These are phyloP conservation scores for Hydropsyche betteni DNA, from an alignment of 2,888 invertebrate species.

Conservation along the genomic window DNA sequence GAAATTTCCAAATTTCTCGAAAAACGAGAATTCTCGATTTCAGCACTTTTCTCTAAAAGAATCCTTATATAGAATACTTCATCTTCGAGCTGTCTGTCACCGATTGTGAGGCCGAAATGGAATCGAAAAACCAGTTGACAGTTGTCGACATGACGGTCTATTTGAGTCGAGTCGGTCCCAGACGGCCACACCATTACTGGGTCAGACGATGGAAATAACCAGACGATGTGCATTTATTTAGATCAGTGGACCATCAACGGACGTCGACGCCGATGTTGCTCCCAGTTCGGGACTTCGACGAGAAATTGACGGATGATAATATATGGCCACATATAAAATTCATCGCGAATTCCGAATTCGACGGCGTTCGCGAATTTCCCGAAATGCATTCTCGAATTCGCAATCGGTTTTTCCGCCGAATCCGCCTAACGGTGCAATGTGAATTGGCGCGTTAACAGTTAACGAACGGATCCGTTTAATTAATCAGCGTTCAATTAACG, in stretches of 20 bases:
- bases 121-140: not conserved
- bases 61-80: not conserved
- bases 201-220: slow-evolving; percentile 36
- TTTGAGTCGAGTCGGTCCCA: slow-evolving; percentile 28
- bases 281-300: not conserved
- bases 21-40: too few relatives aligned
- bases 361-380: too few relatives aligned
- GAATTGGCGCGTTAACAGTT: too few relatives aligned
- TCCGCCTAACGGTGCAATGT: too few relatives aligned
- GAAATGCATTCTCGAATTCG: too few relatives aligned
- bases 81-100: not conserved
- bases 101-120: not conserved
- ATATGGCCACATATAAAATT: too few relatives aligned
- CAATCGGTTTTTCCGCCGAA: too few relatives aligned
- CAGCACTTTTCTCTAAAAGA: not conserved
- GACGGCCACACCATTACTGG: slow-evolving; percentile 19
- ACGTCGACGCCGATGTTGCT: not conserved
- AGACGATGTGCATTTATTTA: slow-evolving; percentile 36
- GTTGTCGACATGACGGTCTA: slow-evolving; percentile 6
- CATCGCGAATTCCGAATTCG: too few relatives aligned
- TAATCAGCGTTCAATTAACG: too few relatives aligned
- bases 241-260: slow-evolving; percentile 30
- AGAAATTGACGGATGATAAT: not conserved
- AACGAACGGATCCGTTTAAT: too few relatives aligned
- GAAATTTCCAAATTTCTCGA: too few relatives aligned